Conservation (phyloP, 1,140 invertebrate genomes). For the Microplitis mediator region DNA sequence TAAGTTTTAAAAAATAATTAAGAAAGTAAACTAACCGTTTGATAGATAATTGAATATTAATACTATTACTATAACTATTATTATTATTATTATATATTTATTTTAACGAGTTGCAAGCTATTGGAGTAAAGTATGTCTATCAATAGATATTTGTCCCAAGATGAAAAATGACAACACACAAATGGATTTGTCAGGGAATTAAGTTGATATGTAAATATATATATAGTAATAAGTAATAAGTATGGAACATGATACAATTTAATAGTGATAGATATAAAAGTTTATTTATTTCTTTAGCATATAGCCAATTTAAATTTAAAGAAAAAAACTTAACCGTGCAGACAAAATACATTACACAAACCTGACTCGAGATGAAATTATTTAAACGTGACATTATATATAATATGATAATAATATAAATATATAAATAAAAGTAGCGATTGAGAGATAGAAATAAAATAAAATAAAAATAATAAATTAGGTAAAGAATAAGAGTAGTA, state of each 20-base stretch:
- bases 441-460: neutral
- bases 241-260: neutral
- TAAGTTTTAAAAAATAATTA: neutral
- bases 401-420: neutral
- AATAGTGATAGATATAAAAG: too few relatives aligned
- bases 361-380: conserved; percentile 7
- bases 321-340: conserved; percentile 9
- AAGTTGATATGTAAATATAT: neutral
- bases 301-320: neutral
- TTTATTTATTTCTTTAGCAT: neutral
- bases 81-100: neutral
- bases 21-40: neutral
- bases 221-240: neutral
- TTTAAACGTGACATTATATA: neutral
- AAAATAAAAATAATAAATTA: neutral
- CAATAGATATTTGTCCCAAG: neutral
- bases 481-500: too few relatives aligned
- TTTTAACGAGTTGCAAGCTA: neutral
- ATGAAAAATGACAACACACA: neutral
- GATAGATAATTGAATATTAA: neutral
- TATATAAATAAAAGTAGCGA: neutral
- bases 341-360: conserved; percentile 11
- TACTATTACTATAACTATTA: too few relatives aligned
- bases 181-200: neutral
- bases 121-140: neutral